phyloP scores from a whole-genome alignment of 2,113 vertebrate species.

The Ctenodactylus gundi region DNA sequence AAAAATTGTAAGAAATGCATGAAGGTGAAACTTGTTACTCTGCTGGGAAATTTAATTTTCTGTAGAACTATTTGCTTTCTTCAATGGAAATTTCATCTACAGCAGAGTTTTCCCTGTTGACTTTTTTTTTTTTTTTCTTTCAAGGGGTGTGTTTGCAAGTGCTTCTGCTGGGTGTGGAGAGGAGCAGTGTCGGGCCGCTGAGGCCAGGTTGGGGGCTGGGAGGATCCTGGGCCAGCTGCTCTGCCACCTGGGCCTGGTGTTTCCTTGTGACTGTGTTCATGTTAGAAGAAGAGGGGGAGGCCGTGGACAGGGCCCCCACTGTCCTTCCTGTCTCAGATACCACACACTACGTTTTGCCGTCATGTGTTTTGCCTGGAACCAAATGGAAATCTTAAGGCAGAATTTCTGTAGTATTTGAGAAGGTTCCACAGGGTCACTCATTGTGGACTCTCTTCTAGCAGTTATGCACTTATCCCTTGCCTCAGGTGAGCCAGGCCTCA shows the following conservation, averaged over 20 bases:
- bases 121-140: neutral
- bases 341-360: too few relatives aligned
- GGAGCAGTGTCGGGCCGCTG: too few relatives aligned
- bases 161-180: neutral
- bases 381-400: neutral
- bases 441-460: too few relatives aligned
- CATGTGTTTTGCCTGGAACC: neutral
- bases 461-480: too few relatives aligned
- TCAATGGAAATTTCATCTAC: neutral
- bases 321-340: neutral
- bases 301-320: accelerated
- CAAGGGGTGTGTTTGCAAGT: neutral
- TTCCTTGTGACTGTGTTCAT: neutral
- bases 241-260: neutral
- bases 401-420: neutral
- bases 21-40: neutral
- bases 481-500: neutral
- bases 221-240: too few relatives aligned
- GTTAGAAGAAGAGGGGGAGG: neutral
- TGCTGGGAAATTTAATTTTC: neutral
- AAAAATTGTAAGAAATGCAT: neutral
- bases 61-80: neutral
- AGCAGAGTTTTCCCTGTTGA: neutral
- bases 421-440: neutral
- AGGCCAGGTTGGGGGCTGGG: too few relatives aligned